These are phyloP conservation scores for Tolypeutes matacus DNA, from an alignment of 2,797 vertebrate genomes.

Conservation along the genomic window DNA sequence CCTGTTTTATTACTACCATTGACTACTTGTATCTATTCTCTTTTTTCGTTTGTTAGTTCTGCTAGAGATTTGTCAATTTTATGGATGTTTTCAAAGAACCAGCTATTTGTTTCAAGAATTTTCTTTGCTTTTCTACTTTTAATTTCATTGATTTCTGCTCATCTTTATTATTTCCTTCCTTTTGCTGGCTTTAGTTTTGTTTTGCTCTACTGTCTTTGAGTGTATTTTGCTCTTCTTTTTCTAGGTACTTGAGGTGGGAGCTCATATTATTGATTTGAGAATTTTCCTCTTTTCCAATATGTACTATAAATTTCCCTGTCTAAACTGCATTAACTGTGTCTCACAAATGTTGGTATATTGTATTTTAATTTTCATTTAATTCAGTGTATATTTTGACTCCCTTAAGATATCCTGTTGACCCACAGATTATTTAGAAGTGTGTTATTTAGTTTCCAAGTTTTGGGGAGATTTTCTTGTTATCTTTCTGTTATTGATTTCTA, in stretches of 20 bases:
- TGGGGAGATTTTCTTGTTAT: neutral
- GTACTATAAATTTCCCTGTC: neutral
- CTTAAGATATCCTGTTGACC: neutral
- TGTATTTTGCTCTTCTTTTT: neutral
- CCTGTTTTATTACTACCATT: neutral
- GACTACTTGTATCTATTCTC: neutral
- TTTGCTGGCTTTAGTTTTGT: neutral
- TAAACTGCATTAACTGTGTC: neutral
- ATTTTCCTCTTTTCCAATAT: neutral
- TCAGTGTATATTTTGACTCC: no score
- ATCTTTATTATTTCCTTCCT: neutral
- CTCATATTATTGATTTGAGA: neutral
- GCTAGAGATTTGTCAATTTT: neutral
- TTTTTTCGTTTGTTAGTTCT: neutral
- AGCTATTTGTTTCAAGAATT: neutral
- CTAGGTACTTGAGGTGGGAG: neutral
- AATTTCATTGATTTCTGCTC: neutral
- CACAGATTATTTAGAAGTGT: neutral
- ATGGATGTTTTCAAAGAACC: neutral
- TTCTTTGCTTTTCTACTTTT: neutral
- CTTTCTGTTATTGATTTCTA: neutral
- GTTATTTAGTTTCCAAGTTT: neutral
- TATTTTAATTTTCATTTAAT: neutral
- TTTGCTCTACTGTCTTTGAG: neutral
- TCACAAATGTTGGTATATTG: neutral